Evolutionary conservation across 92 coral and sea anemone genomes (phyloP), one percentile per base, ranked within the genome.

Genomic region (Ricordea florida): DNA sequence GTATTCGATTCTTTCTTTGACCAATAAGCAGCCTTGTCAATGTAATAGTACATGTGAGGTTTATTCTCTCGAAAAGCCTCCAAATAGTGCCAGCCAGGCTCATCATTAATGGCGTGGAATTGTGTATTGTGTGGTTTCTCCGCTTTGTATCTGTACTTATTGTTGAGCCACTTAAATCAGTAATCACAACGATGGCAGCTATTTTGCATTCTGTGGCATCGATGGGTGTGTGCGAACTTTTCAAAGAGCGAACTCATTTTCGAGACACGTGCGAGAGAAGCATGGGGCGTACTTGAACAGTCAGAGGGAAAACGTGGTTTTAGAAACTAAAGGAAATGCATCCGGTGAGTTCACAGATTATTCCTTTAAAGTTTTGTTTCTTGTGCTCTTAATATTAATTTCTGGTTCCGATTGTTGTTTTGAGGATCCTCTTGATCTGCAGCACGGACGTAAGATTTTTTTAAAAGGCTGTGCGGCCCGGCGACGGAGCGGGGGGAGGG

Each of bases 211-310:
- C 9, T 46, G 53, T 46, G 53, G 53, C n/a, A 46, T 46, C 53
- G 23, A 18, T 46, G 53, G 53, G 17, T 46, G 29, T 46, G 53
- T 6, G 53, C 18, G 23, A 40, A 21, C 3, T 8, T 61, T 36
- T 24, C 20, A 35, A 33, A 47, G 36, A 47, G 74, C 74, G 33
- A 67, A 67, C 45, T 11, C 45, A 6, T 67, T 67, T 31, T 15
- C 57, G 8, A 30, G 32, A 28, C 74, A 47, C 20, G 60, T 67
- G 25, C 24, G 60, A 6, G 58, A 67, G 21, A 67, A 67, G 26
- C 47, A 30, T 17, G 25, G n/a, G 28, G 18, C 36, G 20, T 62
- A 3, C 41, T 22, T 62, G 1, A 8, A 62, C 70, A 62, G 60
- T 11, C 3, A 25, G 3, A 52, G 35, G n/a, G 15, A 52, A 0